Evolutionary conservation across 2,113 vertebrate species (phyloP).

Genomic region (Corapipo altera): DNA sequence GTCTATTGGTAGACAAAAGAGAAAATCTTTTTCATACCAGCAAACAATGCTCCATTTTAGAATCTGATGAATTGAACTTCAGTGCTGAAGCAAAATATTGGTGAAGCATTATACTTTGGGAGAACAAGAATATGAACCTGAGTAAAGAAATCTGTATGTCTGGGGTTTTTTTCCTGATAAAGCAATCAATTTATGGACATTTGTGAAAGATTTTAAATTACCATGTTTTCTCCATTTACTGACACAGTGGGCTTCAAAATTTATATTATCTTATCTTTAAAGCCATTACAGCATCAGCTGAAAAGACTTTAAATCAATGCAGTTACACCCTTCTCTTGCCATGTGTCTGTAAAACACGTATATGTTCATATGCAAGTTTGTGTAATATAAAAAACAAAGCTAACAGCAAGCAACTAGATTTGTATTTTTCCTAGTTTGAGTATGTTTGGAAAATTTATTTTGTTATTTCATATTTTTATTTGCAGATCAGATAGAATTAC

Average conservation of each 20-base stretch:
- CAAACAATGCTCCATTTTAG: neutral
- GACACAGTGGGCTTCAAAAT: neutral
- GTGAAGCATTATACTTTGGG: neutral
- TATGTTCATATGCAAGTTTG: neutral
- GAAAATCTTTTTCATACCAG: neutral
- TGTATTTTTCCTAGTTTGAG: neutral
- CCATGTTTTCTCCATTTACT: neutral
- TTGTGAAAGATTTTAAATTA: neutral
- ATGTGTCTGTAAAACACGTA: fast-evolving
- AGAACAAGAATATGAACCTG: neutral
- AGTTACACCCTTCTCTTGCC: neutral
- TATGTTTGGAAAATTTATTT: conserved; percentile 60
- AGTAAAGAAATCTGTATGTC: neutral
- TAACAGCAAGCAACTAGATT: neutral
- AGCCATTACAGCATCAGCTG: neutral
- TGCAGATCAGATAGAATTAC: conserved; percentile 64
- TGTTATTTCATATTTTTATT: conserved; percentile 71
- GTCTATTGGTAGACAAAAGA: neutral
- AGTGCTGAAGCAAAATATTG: neutral
- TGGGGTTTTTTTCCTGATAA: neutral
- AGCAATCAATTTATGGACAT: neutral
- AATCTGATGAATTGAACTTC: neutral
- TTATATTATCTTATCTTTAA: neutral
- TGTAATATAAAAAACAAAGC: neutral
- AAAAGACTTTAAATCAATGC: neutral